Evolutionary conservation across 1,140 invertebrate species (phyloP).

Genomic region (Rhagoletis zephyria): DNA sequence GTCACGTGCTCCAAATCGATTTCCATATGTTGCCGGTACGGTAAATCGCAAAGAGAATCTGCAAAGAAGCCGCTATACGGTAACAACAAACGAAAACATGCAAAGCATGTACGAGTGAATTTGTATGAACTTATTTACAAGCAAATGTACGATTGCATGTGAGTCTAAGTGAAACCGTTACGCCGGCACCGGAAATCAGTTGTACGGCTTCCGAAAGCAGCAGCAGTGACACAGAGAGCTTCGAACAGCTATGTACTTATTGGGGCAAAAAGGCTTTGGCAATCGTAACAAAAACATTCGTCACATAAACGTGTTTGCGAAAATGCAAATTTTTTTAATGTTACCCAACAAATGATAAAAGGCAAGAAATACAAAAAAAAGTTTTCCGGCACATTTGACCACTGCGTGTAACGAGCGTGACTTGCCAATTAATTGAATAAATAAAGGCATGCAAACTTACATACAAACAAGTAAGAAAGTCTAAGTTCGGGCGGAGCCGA

Average conservation of each 20-base stretch:
- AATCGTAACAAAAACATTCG: background rate
- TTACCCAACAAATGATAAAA: background rate
- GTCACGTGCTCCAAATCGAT: slow-evolving; percentile 16
- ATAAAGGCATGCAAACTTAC: background rate
- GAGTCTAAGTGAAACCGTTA: slow-evolving; percentile 17
- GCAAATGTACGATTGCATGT: background rate
- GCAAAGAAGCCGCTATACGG: background rate
- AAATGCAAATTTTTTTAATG: background rate
- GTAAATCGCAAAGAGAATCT: background rate
- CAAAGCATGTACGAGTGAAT: background rate
- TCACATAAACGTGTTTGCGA: background rate
- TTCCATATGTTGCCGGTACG: background rate
- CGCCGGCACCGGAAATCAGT: slow-evolving; percentile 34
- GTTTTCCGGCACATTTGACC: background rate
- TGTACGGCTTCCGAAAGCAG: slow-evolving; percentile 37
- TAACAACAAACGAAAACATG: background rate
- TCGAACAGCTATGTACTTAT: background rate
- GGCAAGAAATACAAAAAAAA: background rate
- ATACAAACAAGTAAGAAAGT: no score
- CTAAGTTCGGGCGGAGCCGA: no score
- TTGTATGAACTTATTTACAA: background rate
- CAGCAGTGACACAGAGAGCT: slow-evolving; percentile 1
- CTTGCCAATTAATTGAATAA: background rate
- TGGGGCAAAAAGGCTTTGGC: background rate
- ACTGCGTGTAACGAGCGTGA: background rate